A percentile compares a stretch with the other conserved stretches of the same genome.
phyloP scores from a whole-genome alignment of 2,888 invertebrate species.

The Deroplatys truncata region DNA sequence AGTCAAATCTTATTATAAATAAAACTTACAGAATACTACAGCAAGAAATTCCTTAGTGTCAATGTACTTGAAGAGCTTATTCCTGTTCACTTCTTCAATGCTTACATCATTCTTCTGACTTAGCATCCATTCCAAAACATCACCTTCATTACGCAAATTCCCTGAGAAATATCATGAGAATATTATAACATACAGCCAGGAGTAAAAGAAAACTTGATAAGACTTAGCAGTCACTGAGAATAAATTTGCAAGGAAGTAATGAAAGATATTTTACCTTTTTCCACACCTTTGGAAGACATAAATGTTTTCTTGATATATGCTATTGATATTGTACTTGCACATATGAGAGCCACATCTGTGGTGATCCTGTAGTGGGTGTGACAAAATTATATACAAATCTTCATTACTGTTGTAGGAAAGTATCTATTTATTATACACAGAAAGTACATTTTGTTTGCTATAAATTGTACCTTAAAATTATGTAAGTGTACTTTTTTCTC shows the following conservation, averaged over 20 bases:
- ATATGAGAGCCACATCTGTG: not conserved
- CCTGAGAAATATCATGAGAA: constrained; percentile 47
- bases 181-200: not conserved
- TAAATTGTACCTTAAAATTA: too few species aligned
- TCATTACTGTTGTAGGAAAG: not conserved
- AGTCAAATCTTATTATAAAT: not conserved
- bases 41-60: constrained; percentile 88
- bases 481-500: too few species aligned
- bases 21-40: constrained; percentile 82
- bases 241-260: not conserved
- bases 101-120: constrained; percentile 88
- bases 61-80: constrained; percentile 76
- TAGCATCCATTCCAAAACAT: constrained; percentile 87
- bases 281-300: not conserved
- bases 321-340: not conserved
- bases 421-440: not conserved
- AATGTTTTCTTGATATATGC: not conserved
- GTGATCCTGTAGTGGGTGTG: not conserved
- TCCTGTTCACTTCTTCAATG: constrained; percentile 84
- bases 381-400: not conserved
- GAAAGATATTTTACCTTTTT: not conserved
- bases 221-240: not conserved
- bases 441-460: too few species aligned
- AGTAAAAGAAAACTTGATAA: not conserved
- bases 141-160: constrained; percentile 69